phyloP scores from a whole-genome alignment of 2,797 vertebrate species.

The Aratinga solstitialis region DNA sequence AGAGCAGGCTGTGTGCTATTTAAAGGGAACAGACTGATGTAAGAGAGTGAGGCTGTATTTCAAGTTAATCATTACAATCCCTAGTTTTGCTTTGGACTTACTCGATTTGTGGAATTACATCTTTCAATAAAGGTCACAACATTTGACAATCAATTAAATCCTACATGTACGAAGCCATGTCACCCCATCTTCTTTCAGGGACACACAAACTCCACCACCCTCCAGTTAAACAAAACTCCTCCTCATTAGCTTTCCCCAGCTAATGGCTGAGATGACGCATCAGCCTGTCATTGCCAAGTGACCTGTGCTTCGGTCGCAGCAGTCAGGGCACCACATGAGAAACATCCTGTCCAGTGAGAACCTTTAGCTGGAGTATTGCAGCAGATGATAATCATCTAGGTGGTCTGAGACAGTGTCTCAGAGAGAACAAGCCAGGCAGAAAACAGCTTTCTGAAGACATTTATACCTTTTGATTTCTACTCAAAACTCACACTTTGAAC shows the following conservation, averaged over 20 bases:
- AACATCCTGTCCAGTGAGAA: background rate
- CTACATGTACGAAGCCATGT: background rate
- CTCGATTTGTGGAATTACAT: background rate
- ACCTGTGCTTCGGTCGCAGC: background rate
- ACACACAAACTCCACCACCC: background rate
- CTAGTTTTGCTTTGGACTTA: background rate
- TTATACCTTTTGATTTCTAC: background rate
- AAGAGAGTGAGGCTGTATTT: background rate
- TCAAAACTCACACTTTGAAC: background rate
- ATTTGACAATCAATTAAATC: background rate
- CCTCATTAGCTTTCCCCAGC: background rate
- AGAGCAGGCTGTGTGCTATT: background rate
- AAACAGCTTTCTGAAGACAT: background rate
- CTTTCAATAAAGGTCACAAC: background rate
- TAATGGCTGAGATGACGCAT: background rate
- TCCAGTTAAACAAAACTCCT: background rate
- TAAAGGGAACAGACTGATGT: background rate
- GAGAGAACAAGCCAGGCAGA: background rate
- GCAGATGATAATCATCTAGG: background rate
- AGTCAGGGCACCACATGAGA: background rate
- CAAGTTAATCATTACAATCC: conserved; percentile 4
- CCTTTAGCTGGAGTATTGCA: background rate
- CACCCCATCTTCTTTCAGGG: background rate
- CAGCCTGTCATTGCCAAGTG: background rate
- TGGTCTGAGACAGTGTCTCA: background rate